These are phyloP conservation scores for Ginglymostoma cirratum DNA, from an alignment of 2,113 vertebrate species.

Conservation along the genomic window DNA sequence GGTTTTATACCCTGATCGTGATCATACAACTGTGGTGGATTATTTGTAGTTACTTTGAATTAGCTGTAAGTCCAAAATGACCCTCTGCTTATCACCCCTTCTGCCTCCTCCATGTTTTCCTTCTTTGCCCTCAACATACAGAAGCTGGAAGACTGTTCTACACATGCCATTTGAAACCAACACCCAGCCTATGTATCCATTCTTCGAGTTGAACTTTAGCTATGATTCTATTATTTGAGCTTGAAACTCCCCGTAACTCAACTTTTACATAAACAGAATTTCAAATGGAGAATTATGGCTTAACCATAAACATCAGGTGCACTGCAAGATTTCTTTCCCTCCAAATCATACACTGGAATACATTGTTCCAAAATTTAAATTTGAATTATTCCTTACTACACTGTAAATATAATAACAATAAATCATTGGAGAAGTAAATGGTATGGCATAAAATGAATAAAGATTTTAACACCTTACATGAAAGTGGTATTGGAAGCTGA, in stretches of 20 bases:
- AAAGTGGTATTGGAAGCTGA: neutral
- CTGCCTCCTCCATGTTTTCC: neutral
- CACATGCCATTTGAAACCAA: neutral
- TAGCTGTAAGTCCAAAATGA: neutral
- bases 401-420: neutral
- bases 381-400: neutral
- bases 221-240: neutral
- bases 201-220: neutral
- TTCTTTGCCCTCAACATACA: neutral
- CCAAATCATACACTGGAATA: neutral
- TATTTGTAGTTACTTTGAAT: neutral
- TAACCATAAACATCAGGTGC: neutral
- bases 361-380: neutral
- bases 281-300: neutral
- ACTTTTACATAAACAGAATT: neutral
- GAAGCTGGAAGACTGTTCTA: neutral
- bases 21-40: neutral
- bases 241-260: neutral
- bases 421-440: neutral
- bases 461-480: neutral
- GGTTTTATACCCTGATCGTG: neutral
- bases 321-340: no score
- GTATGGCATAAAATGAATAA: neutral
- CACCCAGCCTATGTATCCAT: neutral
- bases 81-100: no score